Evolutionary conservation across 2,113 vertebrate genomes (phyloP).

Genomic region (Malaclemys terrapin): DNA sequence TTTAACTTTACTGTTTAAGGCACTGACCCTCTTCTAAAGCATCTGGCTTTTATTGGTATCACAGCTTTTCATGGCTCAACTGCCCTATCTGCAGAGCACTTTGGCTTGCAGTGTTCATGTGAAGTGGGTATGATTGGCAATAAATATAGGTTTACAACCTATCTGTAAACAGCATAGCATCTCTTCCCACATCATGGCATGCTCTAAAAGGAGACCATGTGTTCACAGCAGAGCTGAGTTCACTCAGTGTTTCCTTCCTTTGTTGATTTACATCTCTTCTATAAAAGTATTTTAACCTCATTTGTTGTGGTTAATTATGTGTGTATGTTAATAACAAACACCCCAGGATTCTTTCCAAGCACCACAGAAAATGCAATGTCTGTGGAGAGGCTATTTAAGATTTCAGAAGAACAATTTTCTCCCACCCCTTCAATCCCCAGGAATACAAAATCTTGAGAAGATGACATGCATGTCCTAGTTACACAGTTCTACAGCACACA

Average conservation of each 20-base stretch:
- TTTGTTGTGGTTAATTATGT: neutral
- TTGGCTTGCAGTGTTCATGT: neutral
- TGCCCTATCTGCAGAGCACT: neutral
- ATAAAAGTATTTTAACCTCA: neutral
- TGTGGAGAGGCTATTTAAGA: neutral
- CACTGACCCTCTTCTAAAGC: neutral
- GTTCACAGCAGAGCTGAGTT: neutral
- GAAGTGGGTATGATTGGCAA: neutral
- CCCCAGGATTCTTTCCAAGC: neutral
- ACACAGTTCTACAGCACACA: neutral
- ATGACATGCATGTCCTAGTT: neutral
- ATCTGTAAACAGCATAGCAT: neutral
- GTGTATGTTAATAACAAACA: neutral
- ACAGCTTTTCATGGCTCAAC: neutral
- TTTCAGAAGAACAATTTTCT: neutral
- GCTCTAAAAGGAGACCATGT: neutral
- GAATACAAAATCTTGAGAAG: neutral
- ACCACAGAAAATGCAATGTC: neutral
- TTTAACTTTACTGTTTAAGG: neutral
- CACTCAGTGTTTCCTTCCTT: neutral
- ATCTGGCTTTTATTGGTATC: rapidly evolving
- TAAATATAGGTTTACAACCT: neutral
- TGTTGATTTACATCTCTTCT: neutral
- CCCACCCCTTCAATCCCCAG: neutral
- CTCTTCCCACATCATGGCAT: neutral